Percentiles rank a stretch among this genome's conserved stretches.
These are phyloP conservation scores for Drosophila nigricruria DNA, from an alignment of 2,888 invertebrate genomes.

Conservation along the genomic window DNA sequence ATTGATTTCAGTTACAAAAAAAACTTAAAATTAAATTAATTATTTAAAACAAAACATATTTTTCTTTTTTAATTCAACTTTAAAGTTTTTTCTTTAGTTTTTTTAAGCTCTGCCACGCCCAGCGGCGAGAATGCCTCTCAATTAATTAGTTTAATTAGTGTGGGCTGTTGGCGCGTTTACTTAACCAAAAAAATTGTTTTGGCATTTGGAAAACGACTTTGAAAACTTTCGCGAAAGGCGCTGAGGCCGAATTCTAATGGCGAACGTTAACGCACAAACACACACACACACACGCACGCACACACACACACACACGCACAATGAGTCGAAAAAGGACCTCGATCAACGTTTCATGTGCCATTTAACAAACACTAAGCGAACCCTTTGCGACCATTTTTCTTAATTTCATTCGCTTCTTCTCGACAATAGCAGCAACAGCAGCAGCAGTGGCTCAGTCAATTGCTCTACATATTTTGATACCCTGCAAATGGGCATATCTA, in stretches of 20 bases:
- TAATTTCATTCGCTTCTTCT: slow-evolving; percentile 62
- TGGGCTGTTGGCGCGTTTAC: slow-evolving; percentile 47
- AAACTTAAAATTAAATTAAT: background rate
- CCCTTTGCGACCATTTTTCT: slow-evolving; percentile 77
- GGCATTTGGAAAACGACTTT: slow-evolving; percentile 59
- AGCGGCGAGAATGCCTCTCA: background rate
- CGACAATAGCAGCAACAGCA: slow-evolving; percentile 3
- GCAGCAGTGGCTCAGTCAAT: slow-evolving; percentile 41
- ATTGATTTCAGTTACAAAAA: background rate
- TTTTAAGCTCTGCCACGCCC: background rate
- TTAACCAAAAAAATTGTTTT: slow-evolving; percentile 55
- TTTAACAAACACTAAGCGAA: slow-evolving; percentile 74
- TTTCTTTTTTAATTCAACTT: background rate
- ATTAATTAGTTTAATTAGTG: slow-evolving; percentile 73
- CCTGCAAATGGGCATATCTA: background rate
- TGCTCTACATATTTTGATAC: slow-evolving; percentile 49
- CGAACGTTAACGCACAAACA: slow-evolving; percentile 49
- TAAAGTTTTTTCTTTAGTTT: slow-evolving; percentile 20
- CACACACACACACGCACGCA: slow-evolving; percentile 5
- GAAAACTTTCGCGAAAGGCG: slow-evolving; percentile 56
- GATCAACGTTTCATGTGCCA: slow-evolving; percentile 75
- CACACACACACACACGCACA: background rate
- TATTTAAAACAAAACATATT: background rate
- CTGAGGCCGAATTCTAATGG: slow-evolving; percentile 60
- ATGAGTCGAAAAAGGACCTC: slow-evolving; percentile 54